Conservation (phyloP, 2,113 vertebrate genomes). For the Hypomesus transpacificus region DNA sequence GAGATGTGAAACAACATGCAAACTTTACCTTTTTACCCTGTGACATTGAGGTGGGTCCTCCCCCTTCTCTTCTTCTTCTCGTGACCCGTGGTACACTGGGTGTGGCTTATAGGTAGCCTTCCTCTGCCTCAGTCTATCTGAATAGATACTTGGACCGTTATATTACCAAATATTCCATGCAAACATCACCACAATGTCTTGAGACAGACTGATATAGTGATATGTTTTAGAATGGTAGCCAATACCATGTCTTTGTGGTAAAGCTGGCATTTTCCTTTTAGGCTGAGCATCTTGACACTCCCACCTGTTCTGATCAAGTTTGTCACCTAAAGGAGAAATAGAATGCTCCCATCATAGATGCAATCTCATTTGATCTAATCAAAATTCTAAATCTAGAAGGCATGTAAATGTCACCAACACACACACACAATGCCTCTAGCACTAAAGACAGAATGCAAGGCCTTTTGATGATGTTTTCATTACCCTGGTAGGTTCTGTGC, state of each 20-base stretch:
- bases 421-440: too few species aligned
- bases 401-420: too few species aligned
- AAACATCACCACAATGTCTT: neutral
- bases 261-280: slow-evolving; percentile 41
- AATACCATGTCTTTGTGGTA: slow-evolving; percentile 58
- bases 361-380: too few species aligned
- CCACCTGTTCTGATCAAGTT: slow-evolving; percentile 47
- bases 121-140: slow-evolving; percentile 56
- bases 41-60: slow-evolving; percentile 32
- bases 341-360: too few species aligned
- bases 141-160: neutral
- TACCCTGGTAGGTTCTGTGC: slow-evolving; percentile 57
- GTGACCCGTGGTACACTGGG: slow-evolving; percentile 23
- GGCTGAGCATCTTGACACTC: slow-evolving; percentile 36
- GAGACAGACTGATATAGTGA: neutral
- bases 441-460: too few species aligned
- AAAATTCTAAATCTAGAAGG: too few species aligned
- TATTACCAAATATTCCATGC: neutral
- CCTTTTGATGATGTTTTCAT: neutral
- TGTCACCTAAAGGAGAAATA: slow-evolving; percentile 1
- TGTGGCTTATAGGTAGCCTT: slow-evolving; percentile 38
- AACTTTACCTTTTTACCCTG: slow-evolving; percentile 61
- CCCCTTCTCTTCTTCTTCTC: slow-evolving; percentile 54
- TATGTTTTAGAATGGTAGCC: neutral
- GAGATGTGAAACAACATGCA: neutral